Evolutionary conservation across 2,113 vertebrate species (phyloP).

Genomic region (Sceloporus tristichus): DNA sequence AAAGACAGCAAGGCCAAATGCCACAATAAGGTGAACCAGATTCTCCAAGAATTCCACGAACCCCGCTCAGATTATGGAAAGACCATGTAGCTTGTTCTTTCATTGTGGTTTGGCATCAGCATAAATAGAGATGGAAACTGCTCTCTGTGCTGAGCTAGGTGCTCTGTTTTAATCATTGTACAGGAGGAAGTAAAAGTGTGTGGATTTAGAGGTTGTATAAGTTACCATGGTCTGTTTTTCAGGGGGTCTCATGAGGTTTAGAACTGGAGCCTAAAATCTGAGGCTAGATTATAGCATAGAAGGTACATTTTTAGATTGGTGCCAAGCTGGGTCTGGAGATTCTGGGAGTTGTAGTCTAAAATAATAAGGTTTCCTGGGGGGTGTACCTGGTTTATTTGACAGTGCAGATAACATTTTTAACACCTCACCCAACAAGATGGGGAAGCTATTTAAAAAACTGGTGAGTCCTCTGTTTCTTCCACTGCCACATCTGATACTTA

Average conservation of each 20-base stretch:
- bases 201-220: not conserved
- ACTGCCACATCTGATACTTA: too few species aligned
- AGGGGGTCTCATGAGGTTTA: not conserved
- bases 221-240: not conserved
- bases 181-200: not conserved
- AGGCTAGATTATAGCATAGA: too few species aligned
- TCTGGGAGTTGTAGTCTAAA: too few species aligned
- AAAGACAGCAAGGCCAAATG: not conserved
- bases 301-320: too few species aligned
- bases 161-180: not conserved
- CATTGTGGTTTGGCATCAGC: conserved; percentile 16
- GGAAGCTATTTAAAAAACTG: too few species aligned
- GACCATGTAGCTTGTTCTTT: not conserved
- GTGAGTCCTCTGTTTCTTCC: too few species aligned
- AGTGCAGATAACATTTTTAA: too few species aligned
- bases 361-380: too few species aligned
- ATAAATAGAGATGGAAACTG: not conserved
- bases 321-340: not conserved
- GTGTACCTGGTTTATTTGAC: too few species aligned
- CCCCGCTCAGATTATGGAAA: not conserved
- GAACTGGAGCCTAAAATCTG: too few species aligned
- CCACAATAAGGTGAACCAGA: not conserved
- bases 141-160: not conserved
- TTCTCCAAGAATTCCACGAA: not conserved
- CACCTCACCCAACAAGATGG: too few species aligned